Percentiles rank a stretch among this genome's conserved stretches.
Conservation (phyloP, 2,113 vertebrate genomes). For the Salminus brasiliensis region DNA sequence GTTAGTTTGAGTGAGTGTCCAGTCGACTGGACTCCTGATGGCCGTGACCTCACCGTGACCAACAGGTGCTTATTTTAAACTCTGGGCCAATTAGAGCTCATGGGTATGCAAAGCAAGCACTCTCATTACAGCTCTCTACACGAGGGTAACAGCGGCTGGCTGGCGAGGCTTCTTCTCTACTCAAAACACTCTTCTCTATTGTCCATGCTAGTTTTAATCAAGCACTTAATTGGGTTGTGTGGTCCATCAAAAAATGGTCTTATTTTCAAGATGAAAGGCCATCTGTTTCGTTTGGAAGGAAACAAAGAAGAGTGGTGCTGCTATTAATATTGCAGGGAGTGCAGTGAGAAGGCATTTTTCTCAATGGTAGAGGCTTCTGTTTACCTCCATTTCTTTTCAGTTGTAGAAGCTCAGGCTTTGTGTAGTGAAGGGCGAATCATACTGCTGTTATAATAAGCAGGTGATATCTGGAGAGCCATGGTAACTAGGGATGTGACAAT, state of each 20-base stretch:
- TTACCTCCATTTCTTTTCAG: background rate
- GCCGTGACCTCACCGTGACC: constrained; percentile 33
- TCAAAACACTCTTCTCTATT: constrained; percentile 18
- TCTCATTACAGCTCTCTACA: constrained; percentile 54
- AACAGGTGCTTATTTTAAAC: constrained; percentile 51
- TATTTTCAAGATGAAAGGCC: constrained; percentile 38
- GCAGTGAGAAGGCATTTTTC: background rate
- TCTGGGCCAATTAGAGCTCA: constrained; percentile 59
- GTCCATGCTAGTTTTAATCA: constrained; percentile 41
- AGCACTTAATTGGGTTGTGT: constrained; percentile 43
- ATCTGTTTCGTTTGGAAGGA: constrained; percentile 34
- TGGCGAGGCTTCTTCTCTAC: constrained; percentile 10
- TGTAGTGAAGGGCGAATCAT: background rate
- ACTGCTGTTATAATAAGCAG: no score
- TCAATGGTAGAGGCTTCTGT: background rate
- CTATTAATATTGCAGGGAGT: background rate
- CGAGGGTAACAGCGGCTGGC: background rate
- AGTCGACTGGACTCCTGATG: background rate
- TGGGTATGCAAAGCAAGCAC: constrained; percentile 46
- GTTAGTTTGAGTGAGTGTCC: constrained; percentile 29
- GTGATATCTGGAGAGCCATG: background rate
- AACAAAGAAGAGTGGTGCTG: background rate
- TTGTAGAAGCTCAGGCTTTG: background rate
- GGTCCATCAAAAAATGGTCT: constrained; percentile 32
- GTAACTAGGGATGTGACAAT: no score